Percentiles rank a stretch among this genome's conserved stretches.
These are phyloP conservation scores for Sthenelais limicola DNA, from an alignment of 2,888 invertebrate genomes.

Conservation along the genomic window DNA sequence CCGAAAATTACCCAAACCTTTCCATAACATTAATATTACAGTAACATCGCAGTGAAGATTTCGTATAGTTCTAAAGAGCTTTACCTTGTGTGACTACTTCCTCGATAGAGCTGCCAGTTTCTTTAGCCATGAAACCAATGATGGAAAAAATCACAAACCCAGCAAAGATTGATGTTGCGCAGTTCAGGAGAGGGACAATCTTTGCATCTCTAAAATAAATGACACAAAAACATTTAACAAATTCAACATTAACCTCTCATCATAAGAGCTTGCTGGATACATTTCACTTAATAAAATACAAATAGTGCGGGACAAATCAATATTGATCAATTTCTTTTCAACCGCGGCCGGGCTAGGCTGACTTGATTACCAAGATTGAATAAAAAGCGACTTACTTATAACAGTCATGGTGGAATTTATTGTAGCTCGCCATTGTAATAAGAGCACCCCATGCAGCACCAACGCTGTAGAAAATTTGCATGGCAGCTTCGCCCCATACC, in stretches of 20 bases:
- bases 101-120: slow-evolving; percentile 66
- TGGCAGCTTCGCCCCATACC: slow-evolving; percentile 58
- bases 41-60: too few relatives aligned
- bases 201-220: slow-evolving; percentile 70
- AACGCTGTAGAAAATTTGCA: slow-evolving; percentile 57
- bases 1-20: background rate
- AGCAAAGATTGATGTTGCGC: slow-evolving; percentile 69
- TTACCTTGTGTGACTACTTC: slow-evolving; percentile 71
- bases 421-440: slow-evolving; percentile 55
- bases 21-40: background rate
- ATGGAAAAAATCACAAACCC: slow-evolving; percentile 70
- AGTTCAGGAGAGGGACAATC: slow-evolving; percentile 68
- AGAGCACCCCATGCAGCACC: slow-evolving; percentile 57
- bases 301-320: too few relatives aligned
- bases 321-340: too few relatives aligned
- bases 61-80: background rate
- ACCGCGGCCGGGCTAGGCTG: too few relatives aligned
- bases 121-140: slow-evolving; percentile 77
- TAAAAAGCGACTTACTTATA: slow-evolving; percentile 44
- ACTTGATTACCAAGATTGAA: too few relatives aligned
- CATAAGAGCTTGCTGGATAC: too few relatives aligned
- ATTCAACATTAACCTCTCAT: too few relatives aligned
- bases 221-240: too few relatives aligned
- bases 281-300: too few relatives aligned
- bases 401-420: slow-evolving; percentile 56